Conservation (phyloP, 2,113 vertebrate genomes). For the Chaetodon trifascialis region DNA sequence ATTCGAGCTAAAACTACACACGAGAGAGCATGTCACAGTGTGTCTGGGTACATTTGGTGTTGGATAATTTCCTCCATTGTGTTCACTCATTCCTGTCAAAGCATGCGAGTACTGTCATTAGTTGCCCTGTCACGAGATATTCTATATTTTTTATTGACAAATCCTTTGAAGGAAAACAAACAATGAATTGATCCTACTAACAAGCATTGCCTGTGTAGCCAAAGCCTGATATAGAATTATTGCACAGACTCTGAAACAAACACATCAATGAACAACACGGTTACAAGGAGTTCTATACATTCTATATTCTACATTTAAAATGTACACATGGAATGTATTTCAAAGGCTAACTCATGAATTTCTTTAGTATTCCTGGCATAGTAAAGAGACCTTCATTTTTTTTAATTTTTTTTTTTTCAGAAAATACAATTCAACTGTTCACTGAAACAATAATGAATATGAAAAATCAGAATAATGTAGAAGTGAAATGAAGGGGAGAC, state of each 20-base stretch:
- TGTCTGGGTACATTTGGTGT: slow-evolving; percentile 13
- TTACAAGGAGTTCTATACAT: background rate
- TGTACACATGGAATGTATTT: background rate
- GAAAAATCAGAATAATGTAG: no score
- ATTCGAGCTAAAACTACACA: slow-evolving; percentile 31
- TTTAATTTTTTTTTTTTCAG: no score
- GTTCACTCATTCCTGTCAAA: slow-evolving; percentile 17
- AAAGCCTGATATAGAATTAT: background rate
- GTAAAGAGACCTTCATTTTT: no score
- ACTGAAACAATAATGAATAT: background rate
- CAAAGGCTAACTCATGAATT: background rate
- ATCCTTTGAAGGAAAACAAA: background rate
- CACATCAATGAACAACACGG: background rate
- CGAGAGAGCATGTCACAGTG: slow-evolving; percentile 29
- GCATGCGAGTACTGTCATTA: background rate
- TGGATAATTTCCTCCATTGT: slow-evolving; percentile 8
- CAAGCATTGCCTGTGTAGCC: background rate
- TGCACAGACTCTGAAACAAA: background rate
- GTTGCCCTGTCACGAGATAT: background rate
- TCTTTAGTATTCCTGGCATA: background rate
- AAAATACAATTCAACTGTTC: background rate
- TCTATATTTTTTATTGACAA: background rate
- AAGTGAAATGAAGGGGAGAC: no score
- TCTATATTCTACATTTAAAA: background rate
- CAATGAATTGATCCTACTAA: background rate